phyloP scores from a whole-genome alignment of 2,797 vertebrate species.

The Xenentodon cancila region DNA sequence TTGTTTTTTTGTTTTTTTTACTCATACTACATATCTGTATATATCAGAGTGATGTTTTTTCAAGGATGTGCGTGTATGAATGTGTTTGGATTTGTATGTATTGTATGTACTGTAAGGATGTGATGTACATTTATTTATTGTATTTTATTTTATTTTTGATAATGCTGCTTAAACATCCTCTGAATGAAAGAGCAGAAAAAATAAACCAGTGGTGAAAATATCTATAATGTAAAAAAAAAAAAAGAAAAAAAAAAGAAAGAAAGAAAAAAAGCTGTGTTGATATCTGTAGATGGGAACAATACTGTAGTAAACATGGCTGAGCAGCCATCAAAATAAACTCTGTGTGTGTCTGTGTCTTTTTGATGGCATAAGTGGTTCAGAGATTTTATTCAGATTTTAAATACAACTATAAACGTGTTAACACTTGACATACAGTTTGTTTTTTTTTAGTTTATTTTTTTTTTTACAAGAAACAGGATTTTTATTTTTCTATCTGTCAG shows the following conservation, averaged over 20 bases:
- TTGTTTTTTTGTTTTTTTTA: constrained; percentile 79
- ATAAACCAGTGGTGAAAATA: constrained; percentile 76
- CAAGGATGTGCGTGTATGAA: constrained; percentile 64
- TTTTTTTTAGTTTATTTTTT: no score
- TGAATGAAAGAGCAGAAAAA: constrained; percentile 75
- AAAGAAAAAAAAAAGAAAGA: constrained; percentile 65
- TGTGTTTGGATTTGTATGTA: constrained; percentile 73
- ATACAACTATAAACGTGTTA: no score
- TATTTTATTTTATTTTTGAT: constrained; percentile 67
- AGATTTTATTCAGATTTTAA: no score
- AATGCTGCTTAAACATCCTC: constrained; percentile 78
- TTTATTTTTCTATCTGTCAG: no score
- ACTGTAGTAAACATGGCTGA: constrained; percentile 79
- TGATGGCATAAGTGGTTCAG: constrained; percentile 1
- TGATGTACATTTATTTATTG: constrained; percentile 65
- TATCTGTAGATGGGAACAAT: constrained; percentile 82
- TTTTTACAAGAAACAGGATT: no score
- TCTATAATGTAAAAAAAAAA: constrained; percentile 58
- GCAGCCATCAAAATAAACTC: constrained; percentile 65
- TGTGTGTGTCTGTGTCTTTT: constrained; percentile 35
- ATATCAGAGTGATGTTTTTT: constrained; percentile 77
- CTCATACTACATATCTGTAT: constrained; percentile 83
- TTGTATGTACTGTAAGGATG: constrained; percentile 73
- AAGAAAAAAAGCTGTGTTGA: constrained; percentile 72
- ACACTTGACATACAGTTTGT: no score